A percentile compares a stretch with the other conserved stretches of the same genome.
Conservation (phyloP, 2,797 vertebrate species). For the Pipistrellus nathusii region DNA sequence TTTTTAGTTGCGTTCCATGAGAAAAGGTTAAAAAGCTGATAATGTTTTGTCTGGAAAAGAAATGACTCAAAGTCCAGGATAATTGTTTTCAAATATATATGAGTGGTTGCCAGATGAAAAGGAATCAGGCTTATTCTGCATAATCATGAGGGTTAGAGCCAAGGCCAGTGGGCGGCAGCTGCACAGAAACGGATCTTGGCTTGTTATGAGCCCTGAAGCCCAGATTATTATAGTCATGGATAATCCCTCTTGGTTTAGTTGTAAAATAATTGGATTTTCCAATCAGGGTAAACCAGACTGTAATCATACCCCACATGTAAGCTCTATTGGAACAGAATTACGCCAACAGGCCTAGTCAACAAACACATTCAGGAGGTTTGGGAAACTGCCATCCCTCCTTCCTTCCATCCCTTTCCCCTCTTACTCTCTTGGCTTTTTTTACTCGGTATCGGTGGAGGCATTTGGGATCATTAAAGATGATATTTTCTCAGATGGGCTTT, state of each 20-base stretch:
- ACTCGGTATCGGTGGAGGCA: background rate
- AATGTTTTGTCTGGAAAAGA: conserved; percentile 71
- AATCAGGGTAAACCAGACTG: background rate
- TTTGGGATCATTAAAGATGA: background rate
- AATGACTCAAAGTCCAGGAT: conserved; percentile 67
- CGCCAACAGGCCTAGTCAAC: background rate
- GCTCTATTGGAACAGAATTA: background rate
- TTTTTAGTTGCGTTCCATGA: conserved; percentile 58
- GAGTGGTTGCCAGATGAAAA: conserved; percentile 59
- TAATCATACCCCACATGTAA: background rate
- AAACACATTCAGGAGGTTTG: background rate
- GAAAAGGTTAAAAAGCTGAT: conserved; percentile 64
- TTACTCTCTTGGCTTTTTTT: background rate
- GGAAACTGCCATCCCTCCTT: background rate
- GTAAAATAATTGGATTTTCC: conserved; percentile 11
- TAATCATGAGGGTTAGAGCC: conserved; percentile 1
- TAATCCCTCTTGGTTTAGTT: background rate
- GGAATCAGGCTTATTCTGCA: background rate
- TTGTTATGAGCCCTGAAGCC: background rate
- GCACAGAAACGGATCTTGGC: background rate
- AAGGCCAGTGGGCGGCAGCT: conserved; percentile 1
- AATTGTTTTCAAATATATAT: conserved; percentile 71
- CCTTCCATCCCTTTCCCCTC: background rate
- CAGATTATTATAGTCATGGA: background rate
- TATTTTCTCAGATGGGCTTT: background rate